Base-by-base conservation (phyloP, 2,113 vertebrate genomes). In the Pterocles orientalis region DNA sequence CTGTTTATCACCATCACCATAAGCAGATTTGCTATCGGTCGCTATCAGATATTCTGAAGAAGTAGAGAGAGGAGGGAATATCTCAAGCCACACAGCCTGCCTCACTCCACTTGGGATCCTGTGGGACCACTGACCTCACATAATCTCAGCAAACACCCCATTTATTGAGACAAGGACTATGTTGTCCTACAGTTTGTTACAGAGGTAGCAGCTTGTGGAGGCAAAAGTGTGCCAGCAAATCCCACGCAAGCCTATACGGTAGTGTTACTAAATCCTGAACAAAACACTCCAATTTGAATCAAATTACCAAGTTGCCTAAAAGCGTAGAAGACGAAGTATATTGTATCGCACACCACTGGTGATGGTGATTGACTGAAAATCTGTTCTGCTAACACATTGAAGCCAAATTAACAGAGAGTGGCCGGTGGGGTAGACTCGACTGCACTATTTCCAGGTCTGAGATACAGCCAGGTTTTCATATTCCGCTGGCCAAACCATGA, bases 161-260 rank as follows among this genome's bases (percentile, higher is more conserved):
- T 77, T 92, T 86, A 26, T 10, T 87, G 47, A 80, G 47, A 47
- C 62, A 73, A 33, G 19, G 17, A 3, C 15, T 56, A 3, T 28
- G 36, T 3, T 75, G 21, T 71, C 56, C 25, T 36, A 6, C 0
- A 0, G 0, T 3, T 72, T 86, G 4, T 64, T 60, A 71, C 3
- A 7, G 17, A 0, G 0, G 23, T 23, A 75, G 60, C 20, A 90
- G 43, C 18, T 78, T 68, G 15, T 26, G 39, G 51, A 88, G 56
- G 25, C 28, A 33, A 34, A 36, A 31, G 16, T 54, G 26, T 39
- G 28, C 20, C 50, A 80, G 36, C 4, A 73, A 93, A 86, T 50
- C 25, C 39, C 48, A 14, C 18, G 19, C 18, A 45, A 60, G 31
- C 14, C 3, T 24, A 23, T 54, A 73, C 7, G 8, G 28, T 34